phyloP scores from a whole-genome alignment of 2,797 vertebrate species.

The Aldrovandia affinis region DNA sequence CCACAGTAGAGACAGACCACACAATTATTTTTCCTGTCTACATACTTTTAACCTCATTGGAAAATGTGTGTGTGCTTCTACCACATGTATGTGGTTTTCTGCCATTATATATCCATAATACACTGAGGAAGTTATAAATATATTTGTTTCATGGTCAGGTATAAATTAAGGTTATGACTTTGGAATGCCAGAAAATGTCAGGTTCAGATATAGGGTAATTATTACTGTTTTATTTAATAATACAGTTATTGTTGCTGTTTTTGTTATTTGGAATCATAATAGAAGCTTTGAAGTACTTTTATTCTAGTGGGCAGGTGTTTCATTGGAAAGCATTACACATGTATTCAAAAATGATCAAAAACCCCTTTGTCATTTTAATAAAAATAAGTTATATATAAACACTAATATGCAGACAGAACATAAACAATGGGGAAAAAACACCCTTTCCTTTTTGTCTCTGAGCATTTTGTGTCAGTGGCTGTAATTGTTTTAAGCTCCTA shows the following conservation, averaged over 20 bases:
- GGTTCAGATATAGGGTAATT: background rate
- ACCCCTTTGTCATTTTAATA: conserved; percentile 42
- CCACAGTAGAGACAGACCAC: conserved; percentile 51
- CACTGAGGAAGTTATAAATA: conserved; percentile 60
- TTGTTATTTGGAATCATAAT: conserved; percentile 9
- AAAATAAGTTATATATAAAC: conserved; percentile 50
- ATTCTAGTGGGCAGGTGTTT: conserved; percentile 8
- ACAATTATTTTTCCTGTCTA: conserved; percentile 71
- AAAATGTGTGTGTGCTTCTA: conserved; percentile 61
- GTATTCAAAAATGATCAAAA: conserved; percentile 5
- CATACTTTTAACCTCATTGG: conserved; percentile 55
- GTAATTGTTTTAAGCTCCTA: conserved; percentile 76
- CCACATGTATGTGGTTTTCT: conserved; percentile 56
- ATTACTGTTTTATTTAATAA: background rate
- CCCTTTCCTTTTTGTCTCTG: conserved; percentile 73
- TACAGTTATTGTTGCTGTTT: conserved; percentile 15
- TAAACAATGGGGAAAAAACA: conserved; percentile 49
- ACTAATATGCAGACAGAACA: conserved; percentile 20
- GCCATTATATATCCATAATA: conserved; percentile 62
- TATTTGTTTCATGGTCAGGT: conserved; percentile 57
- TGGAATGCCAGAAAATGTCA: conserved; percentile 30
- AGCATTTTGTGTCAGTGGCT: conserved; percentile 75
- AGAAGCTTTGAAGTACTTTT: conserved; percentile 3
- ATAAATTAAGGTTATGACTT: conserved; percentile 56
- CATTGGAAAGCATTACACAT: conserved; percentile 25